Percentiles rank a stretch among this genome's conserved stretches.
These are phyloP conservation scores for Ficedula albicollis DNA, from an alignment of 2,797 vertebrate species.

Conservation along the genomic window DNA sequence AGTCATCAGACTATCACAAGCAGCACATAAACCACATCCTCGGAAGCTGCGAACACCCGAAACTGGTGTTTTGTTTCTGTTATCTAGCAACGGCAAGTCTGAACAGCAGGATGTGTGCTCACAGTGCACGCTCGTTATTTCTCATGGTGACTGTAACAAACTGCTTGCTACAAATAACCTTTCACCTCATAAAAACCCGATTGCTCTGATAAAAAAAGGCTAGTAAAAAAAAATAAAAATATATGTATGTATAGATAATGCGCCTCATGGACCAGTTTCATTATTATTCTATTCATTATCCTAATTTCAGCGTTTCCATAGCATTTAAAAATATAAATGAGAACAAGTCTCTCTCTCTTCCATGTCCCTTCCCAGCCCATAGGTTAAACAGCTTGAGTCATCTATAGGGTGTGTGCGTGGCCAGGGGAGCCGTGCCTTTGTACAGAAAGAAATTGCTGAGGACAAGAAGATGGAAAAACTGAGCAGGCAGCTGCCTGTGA, in stretches of 20 bases:
- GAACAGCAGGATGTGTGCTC: constrained; percentile 26
- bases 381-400: constrained; percentile 50
- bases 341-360: not conserved
- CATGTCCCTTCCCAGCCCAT: not conserved
- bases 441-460: constrained; percentile 15
- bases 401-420: not conserved
- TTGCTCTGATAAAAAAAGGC: not conserved
- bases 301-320: not conserved
- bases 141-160: not conserved
- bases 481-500: not conserved
- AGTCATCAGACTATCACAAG: constrained; percentile 27
- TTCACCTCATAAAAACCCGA: not conserved
- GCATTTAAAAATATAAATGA: not conserved
- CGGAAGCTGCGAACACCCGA: constrained; percentile 35
- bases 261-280: not conserved
- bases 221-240: not conserved
- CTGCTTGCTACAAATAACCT: not conserved
- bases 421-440: not conserved
- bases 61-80: constrained; percentile 63
- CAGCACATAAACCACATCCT: constrained; percentile 41
- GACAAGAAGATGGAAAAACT: not conserved
- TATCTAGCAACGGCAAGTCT: constrained; percentile 55
- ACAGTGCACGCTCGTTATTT: not conserved
- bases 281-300: not conserved
- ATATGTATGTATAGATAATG: not conserved